phyloP scores from a whole-genome alignment of 1,140 invertebrate species.

The Drosophila murphyi region DNA sequence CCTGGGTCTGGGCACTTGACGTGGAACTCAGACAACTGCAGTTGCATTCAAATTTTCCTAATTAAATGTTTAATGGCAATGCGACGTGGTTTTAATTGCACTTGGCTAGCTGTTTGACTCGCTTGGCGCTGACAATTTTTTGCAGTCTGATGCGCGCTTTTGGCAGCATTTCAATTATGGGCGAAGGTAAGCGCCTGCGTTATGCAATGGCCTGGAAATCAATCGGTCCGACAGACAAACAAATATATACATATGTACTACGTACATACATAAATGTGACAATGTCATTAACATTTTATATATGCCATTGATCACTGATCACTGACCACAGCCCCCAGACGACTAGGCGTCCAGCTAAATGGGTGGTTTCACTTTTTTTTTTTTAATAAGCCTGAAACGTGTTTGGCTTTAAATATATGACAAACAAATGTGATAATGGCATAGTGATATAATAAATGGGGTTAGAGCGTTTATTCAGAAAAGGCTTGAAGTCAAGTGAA shows the following conservation, averaged over 20 bases:
- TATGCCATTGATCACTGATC: constrained; percentile 3
- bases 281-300: constrained; percentile 51
- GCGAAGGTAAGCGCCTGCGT: constrained; percentile 31
- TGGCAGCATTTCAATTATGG: constrained; percentile 70
- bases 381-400: constrained; percentile 26
- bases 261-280: neutral
- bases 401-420: constrained; percentile 46
- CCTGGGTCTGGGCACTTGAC: neutral
- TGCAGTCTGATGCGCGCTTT: constrained; percentile 32
- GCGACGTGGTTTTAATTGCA: constrained; percentile 79
- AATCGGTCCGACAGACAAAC: constrained; percentile 4
- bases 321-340: neutral
- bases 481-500: constrained; percentile 6
- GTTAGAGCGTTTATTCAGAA: neutral
- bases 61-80: constrained; percentile 76
- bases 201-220: constrained; percentile 50
- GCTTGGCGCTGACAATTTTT: constrained; percentile 3
- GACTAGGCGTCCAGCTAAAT: neutral
- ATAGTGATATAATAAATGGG: constrained; percentile 1
- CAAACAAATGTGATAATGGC: constrained; percentile 6
- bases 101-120: constrained; percentile 6
- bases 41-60: constrained; percentile 80
- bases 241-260: neutral
- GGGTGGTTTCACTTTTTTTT: constrained; percentile 38
- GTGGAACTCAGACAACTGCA: constrained; percentile 15